Conservation (phyloP, 2,797 vertebrate genomes). For the Falco concolor region DNA sequence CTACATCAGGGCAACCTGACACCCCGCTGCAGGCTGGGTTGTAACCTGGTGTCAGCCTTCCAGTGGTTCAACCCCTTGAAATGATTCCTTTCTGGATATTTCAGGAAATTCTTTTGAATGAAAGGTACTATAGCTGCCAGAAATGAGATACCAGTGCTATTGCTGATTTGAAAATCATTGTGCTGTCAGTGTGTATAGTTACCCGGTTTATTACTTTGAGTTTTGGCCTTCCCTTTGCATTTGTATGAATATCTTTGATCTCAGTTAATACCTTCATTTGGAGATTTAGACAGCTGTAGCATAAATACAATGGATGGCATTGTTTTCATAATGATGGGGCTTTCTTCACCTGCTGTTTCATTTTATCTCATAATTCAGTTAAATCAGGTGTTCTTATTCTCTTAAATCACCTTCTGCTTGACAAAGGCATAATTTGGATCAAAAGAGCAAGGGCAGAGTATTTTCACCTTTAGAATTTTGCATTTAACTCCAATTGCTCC, state of each 20-base stretch:
- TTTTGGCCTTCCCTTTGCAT: neutral
- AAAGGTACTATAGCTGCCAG: neutral
- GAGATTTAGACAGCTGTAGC: slow-evolving; percentile 28
- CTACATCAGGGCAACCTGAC: neutral
- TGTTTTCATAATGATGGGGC: slow-evolving; percentile 34
- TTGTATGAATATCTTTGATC: slow-evolving; percentile 48
- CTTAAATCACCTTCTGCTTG: slow-evolving; percentile 1
- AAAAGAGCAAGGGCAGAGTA: neutral
- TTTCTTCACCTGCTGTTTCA: slow-evolving; percentile 21
- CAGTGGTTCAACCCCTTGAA: neutral
- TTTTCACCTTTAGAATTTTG: neutral
- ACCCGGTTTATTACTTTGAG: neutral
- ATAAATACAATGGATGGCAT: slow-evolving; percentile 23
- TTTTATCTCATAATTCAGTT: neutral
- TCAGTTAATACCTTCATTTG: slow-evolving; percentile 35
- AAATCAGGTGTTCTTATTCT: slow-evolving; percentile 17
- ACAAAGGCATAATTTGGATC: neutral
- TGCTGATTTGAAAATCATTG: neutral
- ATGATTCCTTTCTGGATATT: neutral
- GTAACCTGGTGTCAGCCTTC: neutral
- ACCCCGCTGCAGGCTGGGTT: neutral
- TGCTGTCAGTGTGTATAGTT: slow-evolving; percentile 13
- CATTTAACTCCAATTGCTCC: neutral
- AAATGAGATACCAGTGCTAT: neutral
- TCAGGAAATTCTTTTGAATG: slow-evolving; percentile 1